These are phyloP conservation scores for Falco peregrinus DNA, from an alignment of 2,797 vertebrate species.

Conservation along the genomic window DNA sequence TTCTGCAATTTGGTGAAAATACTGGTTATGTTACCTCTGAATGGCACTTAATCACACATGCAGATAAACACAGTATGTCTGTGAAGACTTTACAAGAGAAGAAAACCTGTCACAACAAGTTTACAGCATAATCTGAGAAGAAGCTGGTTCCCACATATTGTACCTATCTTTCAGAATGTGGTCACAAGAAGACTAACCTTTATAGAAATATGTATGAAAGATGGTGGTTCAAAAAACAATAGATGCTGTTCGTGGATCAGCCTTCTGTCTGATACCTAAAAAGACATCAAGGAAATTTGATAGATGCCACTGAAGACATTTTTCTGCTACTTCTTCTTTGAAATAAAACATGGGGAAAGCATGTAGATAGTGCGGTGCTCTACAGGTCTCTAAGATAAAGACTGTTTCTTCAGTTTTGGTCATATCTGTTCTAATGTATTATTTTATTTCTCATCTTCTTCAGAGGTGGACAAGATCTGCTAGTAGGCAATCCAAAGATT, in stretches of 20 bases:
- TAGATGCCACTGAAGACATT: neutral
- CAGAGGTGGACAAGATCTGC: neutral
- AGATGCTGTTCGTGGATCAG: neutral
- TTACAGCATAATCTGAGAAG: neutral
- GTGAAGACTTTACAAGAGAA: neutral
- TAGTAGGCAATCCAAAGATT: neutral
- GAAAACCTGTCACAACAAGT: neutral
- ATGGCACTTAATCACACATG: neutral
- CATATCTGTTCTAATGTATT: neutral
- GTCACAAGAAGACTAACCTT: neutral
- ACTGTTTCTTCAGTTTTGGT: neutral
- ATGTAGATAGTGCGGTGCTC: neutral
- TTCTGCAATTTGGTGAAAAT: neutral
- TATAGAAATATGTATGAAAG: neutral
- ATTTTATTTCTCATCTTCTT: neutral
- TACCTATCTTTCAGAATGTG: neutral
- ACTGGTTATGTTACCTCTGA: neutral
- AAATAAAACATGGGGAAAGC: neutral
- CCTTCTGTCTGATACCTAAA: neutral
- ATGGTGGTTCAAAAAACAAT: fast-evolving
- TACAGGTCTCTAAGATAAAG: neutral
- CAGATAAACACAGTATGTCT: neutral
- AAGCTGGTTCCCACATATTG: neutral
- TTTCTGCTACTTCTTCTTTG: neutral
- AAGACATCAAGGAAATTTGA: neutral